A percentile compares a stretch with the other conserved stretches of the same genome.
phyloP scores from a whole-genome alignment of 2,797 vertebrate species.

The Morelia viridis region DNA sequence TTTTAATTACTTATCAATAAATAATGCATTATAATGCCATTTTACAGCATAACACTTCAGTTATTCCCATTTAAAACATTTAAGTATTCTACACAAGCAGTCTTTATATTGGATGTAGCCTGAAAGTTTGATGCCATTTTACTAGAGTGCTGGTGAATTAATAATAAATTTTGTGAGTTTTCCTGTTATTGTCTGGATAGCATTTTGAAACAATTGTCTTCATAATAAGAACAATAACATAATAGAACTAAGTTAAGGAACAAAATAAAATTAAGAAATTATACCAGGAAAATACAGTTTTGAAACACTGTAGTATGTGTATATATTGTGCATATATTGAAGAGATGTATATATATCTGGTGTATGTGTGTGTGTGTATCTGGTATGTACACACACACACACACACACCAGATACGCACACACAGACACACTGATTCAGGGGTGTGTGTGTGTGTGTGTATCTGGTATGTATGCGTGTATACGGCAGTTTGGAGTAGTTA shows the following conservation, averaged over 20 bases:
- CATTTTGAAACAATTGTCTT: slow-evolving; percentile 31
- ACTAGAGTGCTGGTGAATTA: neutral
- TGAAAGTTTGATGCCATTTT: neutral
- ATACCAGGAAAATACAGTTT: neutral
- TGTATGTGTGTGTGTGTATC: too few relatives aligned
- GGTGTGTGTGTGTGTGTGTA: too few relatives aligned
- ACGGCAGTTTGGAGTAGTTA: neutral
- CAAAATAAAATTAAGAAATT: slow-evolving; percentile 34
- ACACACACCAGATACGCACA: too few relatives aligned
- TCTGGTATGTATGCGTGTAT: too few relatives aligned
- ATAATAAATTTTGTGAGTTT: neutral
- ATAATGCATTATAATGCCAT: slow-evolving; percentile 26
- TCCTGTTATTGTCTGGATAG: neutral
- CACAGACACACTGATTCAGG: too few relatives aligned
- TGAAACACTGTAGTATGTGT: slow-evolving; percentile 6
- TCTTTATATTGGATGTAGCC: slow-evolving; percentile 2
- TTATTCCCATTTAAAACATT: slow-evolving; percentile 14
- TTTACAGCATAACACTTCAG: neutral
- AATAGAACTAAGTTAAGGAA: slow-evolving; percentile 33
- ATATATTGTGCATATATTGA: slow-evolving; percentile 2
- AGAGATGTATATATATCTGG: too few relatives aligned
- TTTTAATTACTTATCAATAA: slow-evolving; percentile 10
- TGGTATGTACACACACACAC: too few relatives aligned
- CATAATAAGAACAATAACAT: slow-evolving; percentile 30
- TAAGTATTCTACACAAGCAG: slow-evolving; percentile 1